Evolutionary conservation across 2,113 vertebrate genomes (phyloP), one percentile per base, ranked within the genome.

Genomic region (Clupea harengus): DNA sequence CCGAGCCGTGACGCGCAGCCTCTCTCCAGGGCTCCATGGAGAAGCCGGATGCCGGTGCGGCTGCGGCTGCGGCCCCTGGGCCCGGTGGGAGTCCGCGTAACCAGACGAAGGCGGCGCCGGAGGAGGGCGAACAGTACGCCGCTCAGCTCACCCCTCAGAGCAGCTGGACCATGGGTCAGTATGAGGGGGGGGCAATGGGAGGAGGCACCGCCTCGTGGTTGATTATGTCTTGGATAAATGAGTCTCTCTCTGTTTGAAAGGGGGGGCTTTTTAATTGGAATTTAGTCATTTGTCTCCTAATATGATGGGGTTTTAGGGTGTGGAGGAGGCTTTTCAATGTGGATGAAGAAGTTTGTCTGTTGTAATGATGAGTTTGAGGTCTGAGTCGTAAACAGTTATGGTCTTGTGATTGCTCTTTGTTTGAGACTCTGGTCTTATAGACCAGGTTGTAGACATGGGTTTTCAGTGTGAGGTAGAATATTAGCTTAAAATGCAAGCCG

Each of bases 31-130:
- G 54, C 54, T 78, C 25, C 72, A 78, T 78, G 72, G 72, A 78
- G 28, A 78, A 28, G 32, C 25, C 72, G 25, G 72, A 39, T 32
- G 72, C 13, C 72, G 25, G 32, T 13, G 72, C 72, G 3, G 11
- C 28, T 17, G n/a, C 67, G 9, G 67, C 2, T 57, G 25, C 60
- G 83, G 86, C 28, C 85, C 84, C 88, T 18, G 60, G 45, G 67
- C 78, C 91, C 52, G 83, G 81, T 0, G 93, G 89, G 60, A 6
- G 86, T n/a, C 49, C n/a, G 0, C 85, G 86, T 87, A 87, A 88
- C 86, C 90, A 88, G 15, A 89, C 90, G 92, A 94, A 91, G 85
- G 88, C 92, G 57, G 93, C 93, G 88, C 94, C 88, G 0, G 93
- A 93, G 89, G 93, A 93, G 57, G 88, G 85, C 0, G 82, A 89